phyloP scores from a whole-genome alignment of 2,113 vertebrate species.

The Chionomys nivalis region DNA sequence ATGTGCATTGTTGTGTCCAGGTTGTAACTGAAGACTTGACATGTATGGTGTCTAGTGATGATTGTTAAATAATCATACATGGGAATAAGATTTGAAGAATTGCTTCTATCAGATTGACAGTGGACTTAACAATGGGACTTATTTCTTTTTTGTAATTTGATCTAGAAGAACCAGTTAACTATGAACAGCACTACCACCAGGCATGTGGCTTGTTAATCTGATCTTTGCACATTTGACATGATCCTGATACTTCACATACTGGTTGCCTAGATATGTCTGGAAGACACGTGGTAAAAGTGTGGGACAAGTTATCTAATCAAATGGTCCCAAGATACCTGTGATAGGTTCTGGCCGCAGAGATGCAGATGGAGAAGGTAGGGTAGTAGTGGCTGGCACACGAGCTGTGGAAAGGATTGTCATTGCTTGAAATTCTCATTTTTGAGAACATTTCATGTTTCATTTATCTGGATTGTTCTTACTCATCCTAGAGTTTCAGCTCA shows the following conservation, averaged over 20 bases:
- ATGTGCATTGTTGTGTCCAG: not conserved
- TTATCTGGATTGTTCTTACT: not conserved
- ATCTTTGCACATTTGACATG: not conserved
- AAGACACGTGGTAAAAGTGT: not conserved
- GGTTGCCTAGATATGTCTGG: not conserved
- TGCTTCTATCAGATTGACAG: not conserved
- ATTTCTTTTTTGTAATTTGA: not conserved
- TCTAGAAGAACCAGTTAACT: not conserved
- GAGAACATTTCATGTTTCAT: not conserved
- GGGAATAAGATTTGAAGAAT: not conserved
- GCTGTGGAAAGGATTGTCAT: constrained; percentile 48
- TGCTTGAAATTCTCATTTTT: not conserved
- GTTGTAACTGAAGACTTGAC: too few species aligned
- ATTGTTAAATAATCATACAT: not conserved
- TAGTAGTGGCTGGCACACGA: not conserved
- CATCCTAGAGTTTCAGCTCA: not conserved
- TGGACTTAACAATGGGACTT: not conserved
- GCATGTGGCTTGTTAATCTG: not conserved
- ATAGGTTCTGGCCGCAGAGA: constrained; percentile 29
- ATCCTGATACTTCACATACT: not conserved
- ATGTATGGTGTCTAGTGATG: not conserved
- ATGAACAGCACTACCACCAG: not conserved
- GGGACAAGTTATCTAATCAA: not conserved
- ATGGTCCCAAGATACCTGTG: constrained; percentile 51
- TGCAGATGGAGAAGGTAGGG: not conserved